These are phyloP conservation scores for Drosophila neoperkinsi DNA, from an alignment of 2,888 invertebrate species.

Conservation along the genomic window DNA sequence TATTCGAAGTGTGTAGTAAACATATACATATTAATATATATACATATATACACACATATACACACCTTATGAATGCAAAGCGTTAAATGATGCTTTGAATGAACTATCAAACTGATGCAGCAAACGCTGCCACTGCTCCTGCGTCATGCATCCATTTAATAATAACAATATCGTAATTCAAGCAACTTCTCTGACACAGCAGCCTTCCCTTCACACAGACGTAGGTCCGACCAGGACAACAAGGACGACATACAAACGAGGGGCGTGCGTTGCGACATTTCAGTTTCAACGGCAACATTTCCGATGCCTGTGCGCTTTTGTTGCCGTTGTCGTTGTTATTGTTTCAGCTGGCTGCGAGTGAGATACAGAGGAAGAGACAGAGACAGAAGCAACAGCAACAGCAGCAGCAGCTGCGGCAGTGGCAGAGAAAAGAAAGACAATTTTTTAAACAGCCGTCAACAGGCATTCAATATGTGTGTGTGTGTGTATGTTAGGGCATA, in stretches of 20 bases:
- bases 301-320: slow-evolving; percentile 81
- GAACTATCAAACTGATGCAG: slow-evolving; percentile 73
- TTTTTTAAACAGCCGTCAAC: slow-evolving; percentile 73
- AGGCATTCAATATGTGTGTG: slow-evolving; percentile 71
- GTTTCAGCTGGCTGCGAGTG: slow-evolving; percentile 62
- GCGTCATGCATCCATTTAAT: slow-evolving; percentile 80
- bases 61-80: slow-evolving; percentile 57
- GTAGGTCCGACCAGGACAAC: slow-evolving; percentile 28
- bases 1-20: slow-evolving; percentile 30
- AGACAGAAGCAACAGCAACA: slow-evolving; percentile 2
- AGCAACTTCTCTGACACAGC: slow-evolving; percentile 77
- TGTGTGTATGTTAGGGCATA: slow-evolving; percentile 16
- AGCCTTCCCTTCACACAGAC: slow-evolving; percentile 51
- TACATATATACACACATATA: not conserved
- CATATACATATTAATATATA: not conserved
- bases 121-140: slow-evolving; percentile 39
- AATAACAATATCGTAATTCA: slow-evolving; percentile 83
- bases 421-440: slow-evolving; percentile 44
- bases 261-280: slow-evolving; percentile 73
- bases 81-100: slow-evolving; percentile 75
- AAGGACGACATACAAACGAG: slow-evolving; percentile 40
- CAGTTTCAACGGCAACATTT: slow-evolving; percentile 85
- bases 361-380: slow-evolving; percentile 23
- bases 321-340: slow-evolving; percentile 71
- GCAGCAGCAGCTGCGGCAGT: slow-evolving; percentile 4